Base-by-base conservation (phyloP, 2,113 vertebrate species). In the Ceyx margarethae region DNA sequence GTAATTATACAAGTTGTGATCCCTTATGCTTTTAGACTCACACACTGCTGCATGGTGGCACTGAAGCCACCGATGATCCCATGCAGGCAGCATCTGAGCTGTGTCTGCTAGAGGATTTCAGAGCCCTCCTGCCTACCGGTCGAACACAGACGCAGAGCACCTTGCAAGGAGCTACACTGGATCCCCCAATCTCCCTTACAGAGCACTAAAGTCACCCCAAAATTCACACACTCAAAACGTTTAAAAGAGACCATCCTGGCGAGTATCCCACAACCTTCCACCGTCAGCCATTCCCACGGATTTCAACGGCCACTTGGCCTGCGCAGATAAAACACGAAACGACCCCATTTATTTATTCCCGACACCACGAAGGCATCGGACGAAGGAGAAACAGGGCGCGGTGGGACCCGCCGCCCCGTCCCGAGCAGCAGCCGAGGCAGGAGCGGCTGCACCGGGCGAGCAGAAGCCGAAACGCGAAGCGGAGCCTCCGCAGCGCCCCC, bases 1-100 rank as follows among this genome's bases (percentile, higher is more conserved):
- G 25, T 5, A 4, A 56, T 28, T 35, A 28, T 13, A 17, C 14
- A 57, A 40, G 13, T 0, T 7, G 16, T 0, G 8, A 43, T 3
- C 31, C 23, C 20, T 23, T 6, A 0, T 9, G 48, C 18, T 79
- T 26, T 33, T 15, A 31, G 53, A 11, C 10, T 17, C 6, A 5
- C 2, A 8, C 0, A 0, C 33, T 1, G 40, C 8, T 3, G 3
- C 11, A 1, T 3, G 68, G 40, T 29, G 74, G 17, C 62, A 15
- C 23, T 23, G 3, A 2, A 23, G 74, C 16, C 54, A 37, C 20
- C 35, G 2, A 0, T 0, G 60, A 8, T 3, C 14, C 21, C 48
- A 1, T 0, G 4, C 64, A 6, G 78, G 29, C 22, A 8, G 1
- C 2, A 8, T 2, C 10, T 3, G 16, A 46, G 61, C 35, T 31